Evolutionary conservation across 2,888 invertebrate species (phyloP).

Genomic region (Lasioglossum villosulum): DNA sequence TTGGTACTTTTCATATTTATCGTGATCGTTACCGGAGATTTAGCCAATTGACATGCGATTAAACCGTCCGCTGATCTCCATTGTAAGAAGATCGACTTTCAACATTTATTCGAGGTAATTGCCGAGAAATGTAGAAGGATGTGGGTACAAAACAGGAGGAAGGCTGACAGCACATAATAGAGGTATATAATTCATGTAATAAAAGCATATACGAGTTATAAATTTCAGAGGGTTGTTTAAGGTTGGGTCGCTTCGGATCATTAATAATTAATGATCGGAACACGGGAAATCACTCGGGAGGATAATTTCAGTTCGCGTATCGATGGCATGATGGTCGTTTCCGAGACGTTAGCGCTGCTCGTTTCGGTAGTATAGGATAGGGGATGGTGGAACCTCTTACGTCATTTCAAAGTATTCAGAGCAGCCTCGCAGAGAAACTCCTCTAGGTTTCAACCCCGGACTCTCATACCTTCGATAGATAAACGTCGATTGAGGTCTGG

Average conservation of each 20-base stretch:
- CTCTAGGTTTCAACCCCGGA: neutral
- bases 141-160: neutral
- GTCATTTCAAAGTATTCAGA: conserved; percentile 53
- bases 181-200: neutral
- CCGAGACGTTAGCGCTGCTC: conserved; percentile 54
- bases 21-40: neutral
- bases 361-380: conserved; percentile 46
- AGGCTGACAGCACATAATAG: neutral
- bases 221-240: neutral
- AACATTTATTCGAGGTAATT: neutral
- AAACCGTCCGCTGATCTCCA: neutral
- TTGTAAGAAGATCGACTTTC: neutral
- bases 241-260: neutral
- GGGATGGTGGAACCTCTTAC: conserved; percentile 60
- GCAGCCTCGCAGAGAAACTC: neutral
- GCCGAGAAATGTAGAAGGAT: neutral
- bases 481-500: conserved; percentile 22
- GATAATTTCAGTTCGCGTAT: conserved; percentile 28
- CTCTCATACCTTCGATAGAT: conserved; percentile 20
- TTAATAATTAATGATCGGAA: conserved; percentile 40
- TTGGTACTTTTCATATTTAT: too few species aligned
- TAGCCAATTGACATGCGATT: neutral
- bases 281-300: conserved; percentile 16
- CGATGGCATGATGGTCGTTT: conserved; percentile 31
- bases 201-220: neutral